Percentiles rank a stretch among this genome's conserved stretches.
Conservation (phyloP, 2,888 invertebrate genomes). For the Stenichneumon culpator region DNA sequence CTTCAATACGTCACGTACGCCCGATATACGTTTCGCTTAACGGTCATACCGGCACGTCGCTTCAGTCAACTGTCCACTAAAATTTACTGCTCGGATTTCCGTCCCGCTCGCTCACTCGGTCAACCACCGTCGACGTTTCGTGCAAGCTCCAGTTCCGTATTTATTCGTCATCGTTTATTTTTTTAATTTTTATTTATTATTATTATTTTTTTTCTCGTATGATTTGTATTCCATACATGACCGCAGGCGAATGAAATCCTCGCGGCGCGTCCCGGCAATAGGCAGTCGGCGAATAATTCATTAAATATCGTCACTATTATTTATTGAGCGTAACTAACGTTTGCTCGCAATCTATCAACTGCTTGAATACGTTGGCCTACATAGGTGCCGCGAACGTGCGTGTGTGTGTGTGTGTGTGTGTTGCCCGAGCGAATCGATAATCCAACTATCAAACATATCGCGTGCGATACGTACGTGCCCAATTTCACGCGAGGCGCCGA, state of each 20-base stretch:
- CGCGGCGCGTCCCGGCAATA: not conserved
- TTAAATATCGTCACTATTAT: conserved; percentile 49
- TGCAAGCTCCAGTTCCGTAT: conserved; percentile 34
- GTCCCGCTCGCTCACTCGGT: conserved; percentile 51
- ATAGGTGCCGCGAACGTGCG: conserved; percentile 1
- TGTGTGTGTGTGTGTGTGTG: conserved; percentile 17
- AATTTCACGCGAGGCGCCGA: conserved; percentile 50
- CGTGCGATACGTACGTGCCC: conserved; percentile 50
- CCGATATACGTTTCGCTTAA: conserved; percentile 67
- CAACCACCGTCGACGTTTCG: conserved; percentile 34
- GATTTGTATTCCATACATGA: too few relatives aligned
- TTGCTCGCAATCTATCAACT: conserved; percentile 55
- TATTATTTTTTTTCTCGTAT: not conserved
- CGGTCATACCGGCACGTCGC: conserved; percentile 64
- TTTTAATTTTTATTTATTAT: not conserved
- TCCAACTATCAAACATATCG: conserved; percentile 53
- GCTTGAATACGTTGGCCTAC: conserved; percentile 51
- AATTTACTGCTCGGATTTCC: conserved; percentile 64
- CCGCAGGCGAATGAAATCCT: conserved; percentile 30
- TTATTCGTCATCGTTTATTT: conserved; percentile 17
- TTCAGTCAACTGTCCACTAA: conserved; percentile 66
- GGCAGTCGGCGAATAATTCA: conserved; percentile 44
- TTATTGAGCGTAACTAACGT: conserved; percentile 56
- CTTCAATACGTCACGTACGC: conserved; percentile 70
- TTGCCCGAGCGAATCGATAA: conserved; percentile 54